Base-by-base conservation (phyloP, 2,113 vertebrate genomes). In the Copsychus sechellarum region DNA sequence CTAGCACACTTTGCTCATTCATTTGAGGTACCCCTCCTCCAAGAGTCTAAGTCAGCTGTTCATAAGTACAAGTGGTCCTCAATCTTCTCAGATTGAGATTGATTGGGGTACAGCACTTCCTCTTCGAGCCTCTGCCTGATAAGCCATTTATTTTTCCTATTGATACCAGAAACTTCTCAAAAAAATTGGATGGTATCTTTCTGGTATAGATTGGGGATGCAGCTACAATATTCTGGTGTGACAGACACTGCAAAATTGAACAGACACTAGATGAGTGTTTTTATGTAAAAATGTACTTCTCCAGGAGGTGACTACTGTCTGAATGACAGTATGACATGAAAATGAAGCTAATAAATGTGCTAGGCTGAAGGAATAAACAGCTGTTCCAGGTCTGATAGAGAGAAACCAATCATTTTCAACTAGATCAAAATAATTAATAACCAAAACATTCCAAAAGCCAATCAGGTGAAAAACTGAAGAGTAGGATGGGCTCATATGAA, bases 41-140 rank as follows among this genome's bases (percentile, higher is more conserved):
- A 29, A 54, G n/a, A 93, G 34, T 43, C 14, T 61, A 56, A 70
- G 33, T 53, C 12, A 66, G 7, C 14, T 40, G 2, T 64, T 77
- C 40, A 2, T 24, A 78, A 45, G 7, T 62, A 42, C 13, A 62
- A 56, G 38, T 36, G 9, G 3, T 76, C 31, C 12, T 71, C 10
- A 28, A n/a, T 91, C 43, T 81, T 53, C 18, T n/a, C 16, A 10
- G 11, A n/a, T n/a, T n/a, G n/a, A n/a, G n/a, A n/a, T n/a, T n/a
- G n/a, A n/a, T n/a, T 74, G 42, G 38, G 19, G 25, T 58, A 47
- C 0, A 0, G 12, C 48, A 47, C 28, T 69, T 18, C 20, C 11
- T 73, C 56, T 73, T 86, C 19, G 57, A n/a, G 14, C 9, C 23
- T 81, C 38, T 85, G 25, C 50, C 51, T 62, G 14, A 53, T 90